Percentiles rank a stretch among this genome's conserved stretches.
These are phyloP conservation scores for Drosophila tsacasi DNA, from an alignment of 1,140 invertebrate species.

Conservation along the genomic window DNA sequence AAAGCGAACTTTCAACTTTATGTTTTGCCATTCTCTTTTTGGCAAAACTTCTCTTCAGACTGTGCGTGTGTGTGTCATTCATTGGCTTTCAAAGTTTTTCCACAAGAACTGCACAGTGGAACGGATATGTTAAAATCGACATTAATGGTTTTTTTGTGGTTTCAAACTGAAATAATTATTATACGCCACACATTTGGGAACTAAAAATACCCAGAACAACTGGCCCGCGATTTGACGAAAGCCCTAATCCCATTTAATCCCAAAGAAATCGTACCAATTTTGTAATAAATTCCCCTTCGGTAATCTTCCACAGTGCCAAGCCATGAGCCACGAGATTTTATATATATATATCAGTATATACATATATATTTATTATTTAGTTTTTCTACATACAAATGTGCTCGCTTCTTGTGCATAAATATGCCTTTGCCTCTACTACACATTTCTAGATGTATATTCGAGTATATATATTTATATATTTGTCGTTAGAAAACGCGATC, in stretches of 20 bases:
- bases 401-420: slow-evolving; percentile 7
- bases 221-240: slow-evolving; percentile 26
- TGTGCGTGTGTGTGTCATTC: slow-evolving; percentile 34
- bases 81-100: slow-evolving; percentile 12
- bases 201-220: slow-evolving; percentile 13
- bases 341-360: slow-evolving; percentile 29
- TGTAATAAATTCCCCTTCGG: slow-evolving; percentile 35
- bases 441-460: neutral
- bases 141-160: neutral
- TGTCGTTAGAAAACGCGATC: slow-evolving; percentile 59
- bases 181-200: neutral
- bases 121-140: neutral
- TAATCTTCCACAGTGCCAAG: slow-evolving; percentile 47
- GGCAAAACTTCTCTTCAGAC: slow-evolving; percentile 27
- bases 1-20: slow-evolving; percentile 53
- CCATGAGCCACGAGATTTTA: slow-evolving; percentile 13
- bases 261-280: slow-evolving; percentile 17
- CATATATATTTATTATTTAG: slow-evolving; percentile 53
- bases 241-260: slow-evolving; percentile 21
- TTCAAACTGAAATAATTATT: neutral
- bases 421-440: slow-evolving; percentile 1
- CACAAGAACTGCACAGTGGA: slow-evolving; percentile 52
- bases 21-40: slow-evolving; percentile 35
- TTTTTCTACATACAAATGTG: slow-evolving; percentile 36
- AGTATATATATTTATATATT: slow-evolving; percentile 28